Evolutionary conservation across 2,888 invertebrate genomes (phyloP), one percentile per base, ranked within the genome.

Genomic region (Alviniconcha strummeri): DNA sequence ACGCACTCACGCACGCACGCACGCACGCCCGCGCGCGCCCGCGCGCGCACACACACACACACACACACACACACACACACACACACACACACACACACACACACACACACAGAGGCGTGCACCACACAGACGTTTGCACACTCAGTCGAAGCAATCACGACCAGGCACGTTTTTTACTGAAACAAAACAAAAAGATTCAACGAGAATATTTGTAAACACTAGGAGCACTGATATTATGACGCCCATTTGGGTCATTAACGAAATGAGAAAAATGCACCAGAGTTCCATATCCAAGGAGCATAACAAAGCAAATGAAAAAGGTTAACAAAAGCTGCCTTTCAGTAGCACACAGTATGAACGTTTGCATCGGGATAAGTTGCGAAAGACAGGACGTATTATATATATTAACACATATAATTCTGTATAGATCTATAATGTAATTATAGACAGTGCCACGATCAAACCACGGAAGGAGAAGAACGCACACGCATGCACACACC

Each of bases 281-380:
- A 57, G 36, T 78, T n/a, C 13, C 52, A 6, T 78, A 13, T 60
- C 60, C 8, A 60, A 60, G 0, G 60, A 60, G 60, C 13, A 60
- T 60, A 60, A 60, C 60, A 13, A 60, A 60, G 13, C 60, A 60
- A 60, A 60, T 13, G 13, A 60, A 60, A 60, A 11, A 60, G 15
- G 17, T 78, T 5, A 78, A 78, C 13, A 74, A 74, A 78, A 78
- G 78, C 78, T 78, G 78, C 78, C 78, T 78, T 52, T 64, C 11
- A 13, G 78, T 57, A 78, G 57, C 57, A 64, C 4, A 78, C 19
- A 64, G 64, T 78, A 5, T n/a, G 11, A 13, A 36, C 36, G 36
- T 36, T 36, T 36, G 36, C 36, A 36, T 36, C 36, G 36, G 36
- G 36, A 36, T 36, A 36, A 64, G 52, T 64, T 36, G 78, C 78